Conservation (phyloP, 2,113 vertebrate genomes). For the Hypanus sabinus region DNA sequence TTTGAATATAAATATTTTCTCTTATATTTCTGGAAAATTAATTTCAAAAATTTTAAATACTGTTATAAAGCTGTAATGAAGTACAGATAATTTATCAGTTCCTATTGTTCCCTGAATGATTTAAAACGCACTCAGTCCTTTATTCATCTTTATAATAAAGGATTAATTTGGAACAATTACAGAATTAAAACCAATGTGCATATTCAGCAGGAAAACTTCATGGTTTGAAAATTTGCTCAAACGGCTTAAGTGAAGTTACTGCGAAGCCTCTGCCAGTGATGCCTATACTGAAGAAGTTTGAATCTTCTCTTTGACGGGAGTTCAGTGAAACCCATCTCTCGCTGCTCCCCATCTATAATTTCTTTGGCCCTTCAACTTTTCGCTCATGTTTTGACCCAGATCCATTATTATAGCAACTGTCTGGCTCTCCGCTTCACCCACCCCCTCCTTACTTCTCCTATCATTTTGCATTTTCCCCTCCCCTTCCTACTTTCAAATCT, state of each 20-base stretch:
- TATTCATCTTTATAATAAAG: neutral
- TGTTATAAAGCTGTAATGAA: neutral
- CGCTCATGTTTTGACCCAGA: too few species aligned
- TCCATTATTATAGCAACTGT: too few species aligned
- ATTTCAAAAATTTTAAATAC: conserved; percentile 21
- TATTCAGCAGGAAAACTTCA: neutral
- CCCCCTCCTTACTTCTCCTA: too few species aligned
- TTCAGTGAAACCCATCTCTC: too few species aligned
- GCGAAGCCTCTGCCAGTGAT: too few species aligned
- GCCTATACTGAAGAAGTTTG: too few species aligned
- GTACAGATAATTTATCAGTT: neutral
- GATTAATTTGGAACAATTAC: neutral
- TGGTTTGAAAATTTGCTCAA: conserved; percentile 2
- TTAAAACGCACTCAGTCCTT: neutral
- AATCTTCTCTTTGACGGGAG: too few species aligned
- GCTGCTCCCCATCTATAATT: too few species aligned
- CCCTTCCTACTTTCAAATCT: too few species aligned
- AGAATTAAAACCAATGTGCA: conserved; percentile 11
- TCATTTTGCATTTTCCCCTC: too few species aligned
- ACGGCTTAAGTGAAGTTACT: neutral
- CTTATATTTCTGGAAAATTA: neutral
- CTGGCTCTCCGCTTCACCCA: too few species aligned
- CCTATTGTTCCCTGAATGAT: neutral
- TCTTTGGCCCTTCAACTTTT: too few species aligned
- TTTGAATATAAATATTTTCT: conserved; percentile 23